Evolutionary conservation across 2,797 vertebrate species (phyloP).

Genomic region (Fistularia commersonii): DNA sequence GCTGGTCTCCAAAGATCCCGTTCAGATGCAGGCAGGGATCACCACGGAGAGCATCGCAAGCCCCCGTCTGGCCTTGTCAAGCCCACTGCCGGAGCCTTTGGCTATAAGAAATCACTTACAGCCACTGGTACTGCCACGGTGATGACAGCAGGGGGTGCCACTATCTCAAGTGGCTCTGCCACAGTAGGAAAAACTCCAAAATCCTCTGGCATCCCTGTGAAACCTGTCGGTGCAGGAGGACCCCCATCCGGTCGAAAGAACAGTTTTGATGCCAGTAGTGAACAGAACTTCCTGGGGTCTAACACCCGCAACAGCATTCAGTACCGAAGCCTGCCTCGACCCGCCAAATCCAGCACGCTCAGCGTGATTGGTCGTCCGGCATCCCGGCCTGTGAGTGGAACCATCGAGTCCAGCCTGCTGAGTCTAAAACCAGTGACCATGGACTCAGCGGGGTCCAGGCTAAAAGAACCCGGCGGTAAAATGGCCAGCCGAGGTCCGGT

Average conservation of each 20-base stretch:
- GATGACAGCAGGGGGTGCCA: conserved; percentile 84
- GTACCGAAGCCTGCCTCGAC: conserved; percentile 95
- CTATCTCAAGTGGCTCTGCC: conserved; percentile 81
- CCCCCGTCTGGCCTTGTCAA: conserved; percentile 91
- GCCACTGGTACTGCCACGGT: conserved; percentile 86
- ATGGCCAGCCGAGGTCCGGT: conserved; percentile 76
- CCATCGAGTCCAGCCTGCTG: conserved; percentile 85
- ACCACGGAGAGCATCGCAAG: conserved; percentile 84
- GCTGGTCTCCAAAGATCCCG: conserved; percentile 90
- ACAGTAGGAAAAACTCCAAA: conserved; percentile 91
- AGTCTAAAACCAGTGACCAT: conserved; percentile 79
- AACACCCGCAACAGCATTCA: conserved; percentile 90
- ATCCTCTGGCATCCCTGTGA: conserved; percentile 92
- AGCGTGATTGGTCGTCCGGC: conserved; percentile 84
- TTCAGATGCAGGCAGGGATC: conserved; percentile 89
- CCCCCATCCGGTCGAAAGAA: conserved; percentile 82
- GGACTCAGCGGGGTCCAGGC: conserved; percentile 72
- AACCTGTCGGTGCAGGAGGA: conserved; percentile 78
- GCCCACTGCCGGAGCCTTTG: conserved; percentile 83
- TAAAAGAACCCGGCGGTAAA: conserved; percentile 70
- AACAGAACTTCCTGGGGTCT: conserved; percentile 86
- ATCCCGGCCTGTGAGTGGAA: conserved; percentile 82
- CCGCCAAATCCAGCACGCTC: conserved; percentile 93
- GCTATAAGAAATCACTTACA: conserved; percentile 87
- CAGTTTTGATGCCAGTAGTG: conserved; percentile 87